Evolutionary conservation across 2,797 vertebrate species (phyloP).

Genomic region (Amniataba percoides): DNA sequence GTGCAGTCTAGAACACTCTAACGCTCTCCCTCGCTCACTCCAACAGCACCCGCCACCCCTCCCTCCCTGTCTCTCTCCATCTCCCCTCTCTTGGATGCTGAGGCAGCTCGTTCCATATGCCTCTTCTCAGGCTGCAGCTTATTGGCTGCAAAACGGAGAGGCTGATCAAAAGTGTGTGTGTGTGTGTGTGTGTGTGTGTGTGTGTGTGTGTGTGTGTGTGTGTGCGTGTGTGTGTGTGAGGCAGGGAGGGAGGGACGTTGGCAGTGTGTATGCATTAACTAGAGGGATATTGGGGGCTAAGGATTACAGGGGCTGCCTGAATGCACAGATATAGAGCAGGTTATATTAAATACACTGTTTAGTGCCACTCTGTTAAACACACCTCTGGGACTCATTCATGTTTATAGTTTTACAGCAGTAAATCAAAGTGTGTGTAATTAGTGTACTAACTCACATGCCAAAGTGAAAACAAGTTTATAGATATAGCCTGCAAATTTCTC

Average conservation of each 20-base stretch:
- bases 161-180: slow-evolving; percentile 20
- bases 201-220: slow-evolving; percentile 1
- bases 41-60: slow-evolving; percentile 24
- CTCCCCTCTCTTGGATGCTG: slow-evolving; percentile 76
- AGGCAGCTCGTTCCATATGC: slow-evolving; percentile 76
- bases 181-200: not conserved
- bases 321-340: not conserved
- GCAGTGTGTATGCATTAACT: slow-evolving; percentile 31
- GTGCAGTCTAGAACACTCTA: slow-evolving; percentile 69
- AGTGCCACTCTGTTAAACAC: not conserved
- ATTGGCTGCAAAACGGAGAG: slow-evolving; percentile 74
- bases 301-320: not conserved
- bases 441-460: not conserved
- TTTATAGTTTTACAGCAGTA: not conserved
- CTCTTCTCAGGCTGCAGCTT: slow-evolving; percentile 58
- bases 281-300: slow-evolving; percentile 23
- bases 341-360: not conserved
- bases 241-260: slow-evolving; percentile 2
- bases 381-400: not conserved
- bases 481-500: no score
- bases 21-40: slow-evolving; percentile 58
- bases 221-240: slow-evolving; percentile 4
- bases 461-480: not conserved
- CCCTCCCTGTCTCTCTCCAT: slow-evolving; percentile 25
- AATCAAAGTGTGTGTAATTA: not conserved